phyloP scores from a whole-genome alignment of 2,797 vertebrate species.

The Erethizon dorsatum region DNA sequence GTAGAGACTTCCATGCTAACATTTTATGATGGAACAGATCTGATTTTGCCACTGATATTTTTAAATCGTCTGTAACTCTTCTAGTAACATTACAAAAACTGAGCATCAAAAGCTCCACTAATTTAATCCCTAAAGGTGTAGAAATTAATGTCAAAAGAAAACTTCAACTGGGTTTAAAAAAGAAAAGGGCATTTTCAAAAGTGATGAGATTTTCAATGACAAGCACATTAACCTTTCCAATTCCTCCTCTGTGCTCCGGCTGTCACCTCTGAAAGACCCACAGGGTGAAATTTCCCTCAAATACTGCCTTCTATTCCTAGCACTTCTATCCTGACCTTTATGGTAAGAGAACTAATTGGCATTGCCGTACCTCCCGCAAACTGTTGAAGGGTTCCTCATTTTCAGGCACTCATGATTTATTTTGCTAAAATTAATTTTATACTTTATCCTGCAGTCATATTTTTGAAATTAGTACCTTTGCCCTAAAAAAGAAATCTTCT shows the following conservation, averaged over 20 bases:
- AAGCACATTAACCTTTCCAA: slow-evolving; percentile 62
- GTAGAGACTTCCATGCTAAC: slow-evolving; percentile 40
- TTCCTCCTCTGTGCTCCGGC: not conserved
- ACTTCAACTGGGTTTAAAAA: not conserved
- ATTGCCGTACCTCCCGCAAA: not conserved
- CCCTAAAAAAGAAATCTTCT: not conserved
- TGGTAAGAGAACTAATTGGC: not conserved
- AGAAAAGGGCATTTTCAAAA: slow-evolving; percentile 14
- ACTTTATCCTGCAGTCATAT: not conserved
- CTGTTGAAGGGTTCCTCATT: not conserved
- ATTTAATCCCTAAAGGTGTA: slow-evolving; percentile 81
- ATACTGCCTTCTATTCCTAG: slow-evolving; percentile 14
- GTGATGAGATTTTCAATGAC: slow-evolving; percentile 36
- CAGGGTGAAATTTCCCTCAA: slow-evolving; percentile 62
- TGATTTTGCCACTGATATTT: slow-evolving; percentile 61
- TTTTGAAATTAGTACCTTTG: not conserved
- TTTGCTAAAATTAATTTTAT: not conserved
- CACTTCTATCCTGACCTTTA: slow-evolving; percentile 47
- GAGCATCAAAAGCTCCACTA: slow-evolving; percentile 63
- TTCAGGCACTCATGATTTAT: not conserved
- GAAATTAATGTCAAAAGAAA: slow-evolving; percentile 80
- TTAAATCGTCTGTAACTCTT: slow-evolving; percentile 63
- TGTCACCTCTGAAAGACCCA: not conserved
- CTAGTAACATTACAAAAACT: slow-evolving; percentile 24
- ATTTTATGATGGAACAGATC: slow-evolving; percentile 40